A percentile compares a stretch with the other conserved stretches of the same genome.
Evolutionary conservation across 2,797 vertebrate genomes (phyloP).

Genomic region (Paramormyrops hopkinsi): DNA sequence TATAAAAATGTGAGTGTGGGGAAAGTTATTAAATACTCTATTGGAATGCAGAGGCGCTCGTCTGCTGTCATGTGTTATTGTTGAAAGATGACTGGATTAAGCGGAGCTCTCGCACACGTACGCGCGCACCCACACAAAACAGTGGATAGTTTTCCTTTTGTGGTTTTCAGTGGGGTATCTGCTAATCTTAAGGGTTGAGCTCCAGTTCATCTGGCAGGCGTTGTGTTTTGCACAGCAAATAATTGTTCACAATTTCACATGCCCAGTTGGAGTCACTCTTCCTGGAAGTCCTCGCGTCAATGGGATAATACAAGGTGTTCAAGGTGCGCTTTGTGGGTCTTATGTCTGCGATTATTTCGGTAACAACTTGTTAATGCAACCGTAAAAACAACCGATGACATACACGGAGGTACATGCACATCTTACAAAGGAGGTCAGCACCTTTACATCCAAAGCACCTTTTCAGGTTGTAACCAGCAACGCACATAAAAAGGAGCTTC

Average conservation of each 20-base stretch:
- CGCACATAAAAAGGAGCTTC: background rate
- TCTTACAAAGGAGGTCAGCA: background rate
- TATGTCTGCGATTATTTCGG: conserved; percentile 67
- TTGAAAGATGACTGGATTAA: background rate
- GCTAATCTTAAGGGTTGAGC: conserved; percentile 60
- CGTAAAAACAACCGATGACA: background rate
- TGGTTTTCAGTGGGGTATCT: conserved; percentile 48
- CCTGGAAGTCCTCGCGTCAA: conserved; percentile 67
- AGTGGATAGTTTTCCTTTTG: conserved; percentile 41
- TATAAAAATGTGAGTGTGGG: background rate
- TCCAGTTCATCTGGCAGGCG: conserved; percentile 71
- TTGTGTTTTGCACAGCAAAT: conserved; percentile 75
- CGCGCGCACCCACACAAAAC: conserved; percentile 6
- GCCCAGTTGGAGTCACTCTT: conserved; percentile 63
- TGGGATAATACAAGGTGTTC: conserved; percentile 58
- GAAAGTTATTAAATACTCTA: conserved; percentile 4
- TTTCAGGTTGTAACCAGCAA: background rate
- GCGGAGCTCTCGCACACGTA: background rate
- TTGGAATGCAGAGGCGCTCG: background rate
- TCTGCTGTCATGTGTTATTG: background rate
- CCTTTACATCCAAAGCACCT: background rate
- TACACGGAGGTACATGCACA: background rate
- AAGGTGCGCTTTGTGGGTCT: conserved; percentile 52
- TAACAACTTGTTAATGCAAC: conserved; percentile 35
- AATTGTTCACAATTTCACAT: conserved; percentile 72